A percentile compares a stretch with the other conserved stretches of the same genome.
Conservation (phyloP, 1,140 invertebrate genomes). For the Colletes latitarsis region DNA sequence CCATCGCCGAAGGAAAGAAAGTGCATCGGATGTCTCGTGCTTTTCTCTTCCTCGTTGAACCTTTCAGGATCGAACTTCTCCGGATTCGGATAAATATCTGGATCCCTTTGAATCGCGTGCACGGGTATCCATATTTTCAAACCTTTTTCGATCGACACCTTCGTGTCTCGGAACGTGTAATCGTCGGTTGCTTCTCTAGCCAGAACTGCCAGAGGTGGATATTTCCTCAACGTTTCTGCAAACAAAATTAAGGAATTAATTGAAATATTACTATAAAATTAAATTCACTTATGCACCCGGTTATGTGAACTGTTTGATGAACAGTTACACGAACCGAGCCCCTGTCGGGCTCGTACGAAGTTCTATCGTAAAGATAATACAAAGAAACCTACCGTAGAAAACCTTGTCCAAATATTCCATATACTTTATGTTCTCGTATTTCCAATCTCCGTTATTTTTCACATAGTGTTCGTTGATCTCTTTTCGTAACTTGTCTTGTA, state of each 20-base stretch:
- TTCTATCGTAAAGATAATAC: too few relatives aligned
- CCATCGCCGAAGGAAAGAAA: conserved; percentile 88
- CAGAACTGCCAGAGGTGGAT: conserved; percentile 81
- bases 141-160: conserved; percentile 75
- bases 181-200: conserved; percentile 76
- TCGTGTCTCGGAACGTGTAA: conserved; percentile 79
- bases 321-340: too few relatives aligned
- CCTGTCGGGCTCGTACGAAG: too few relatives aligned
- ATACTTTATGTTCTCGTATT: conserved; percentile 62
- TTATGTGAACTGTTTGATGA: too few relatives aligned
- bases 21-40: conserved; percentile 75
- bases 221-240: conserved; percentile 84
- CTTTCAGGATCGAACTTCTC: conserved; percentile 83
- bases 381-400: conserved; percentile 58
- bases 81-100: conserved; percentile 83
- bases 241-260: conserved; percentile 43
- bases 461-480: conserved; percentile 76
- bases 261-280: too few relatives aligned
- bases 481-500: conserved; percentile 80
- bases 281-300: too few relatives aligned
- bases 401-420: conserved; percentile 72
- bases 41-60: conserved; percentile 80
- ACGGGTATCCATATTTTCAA: conserved; percentile 78
- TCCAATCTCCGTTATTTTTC: conserved; percentile 54
- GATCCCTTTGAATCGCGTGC: conserved; percentile 83